Evolutionary conservation across 2,888 invertebrate species (phyloP).

Genomic region (Synanthedon andrenaeformis): DNA sequence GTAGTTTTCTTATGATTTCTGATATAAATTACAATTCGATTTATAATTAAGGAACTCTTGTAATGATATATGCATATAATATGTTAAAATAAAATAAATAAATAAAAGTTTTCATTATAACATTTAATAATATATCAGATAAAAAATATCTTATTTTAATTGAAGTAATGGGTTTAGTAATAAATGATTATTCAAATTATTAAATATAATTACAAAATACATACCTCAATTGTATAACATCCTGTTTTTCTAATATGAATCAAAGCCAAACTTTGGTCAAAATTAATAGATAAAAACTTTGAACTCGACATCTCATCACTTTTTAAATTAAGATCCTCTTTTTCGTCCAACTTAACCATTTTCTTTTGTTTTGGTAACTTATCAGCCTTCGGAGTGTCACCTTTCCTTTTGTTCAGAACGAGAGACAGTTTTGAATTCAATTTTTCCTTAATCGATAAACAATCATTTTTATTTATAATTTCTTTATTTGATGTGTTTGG

Average conservation of each 20-base stretch:
- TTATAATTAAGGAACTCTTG: no score
- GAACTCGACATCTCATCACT: constrained; percentile 11
- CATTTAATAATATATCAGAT: no score
- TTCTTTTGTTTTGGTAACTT: constrained; percentile 48
- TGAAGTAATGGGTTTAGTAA: no score
- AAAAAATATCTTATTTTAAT: no score
- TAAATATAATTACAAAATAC: constrained; percentile 2
- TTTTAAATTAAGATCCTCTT: constrained; percentile 1
- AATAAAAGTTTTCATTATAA: no score
- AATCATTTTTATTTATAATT: constrained; percentile 54
- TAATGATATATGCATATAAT: no score
- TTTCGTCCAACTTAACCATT: constrained; percentile 22
- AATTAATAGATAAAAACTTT: constrained; percentile 37
- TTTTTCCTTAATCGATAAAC: constrained; percentile 57
- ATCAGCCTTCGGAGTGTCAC: constrained; percentile 38
- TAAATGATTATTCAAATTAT: no score
- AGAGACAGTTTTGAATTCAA: constrained; percentile 53
- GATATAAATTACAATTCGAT: no score
- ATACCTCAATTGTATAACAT: constrained; percentile 41
- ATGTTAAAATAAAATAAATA: no score
- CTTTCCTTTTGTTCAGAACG: constrained; percentile 58
- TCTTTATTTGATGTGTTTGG: constrained; percentile 20
- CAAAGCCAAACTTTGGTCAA: constrained; percentile 47
- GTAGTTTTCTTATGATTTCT: no score
- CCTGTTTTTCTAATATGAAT: constrained; percentile 40